Evolutionary conservation across 1,140 invertebrate genomes (phyloP).

Genomic region (Nomia melanderi): DNA sequence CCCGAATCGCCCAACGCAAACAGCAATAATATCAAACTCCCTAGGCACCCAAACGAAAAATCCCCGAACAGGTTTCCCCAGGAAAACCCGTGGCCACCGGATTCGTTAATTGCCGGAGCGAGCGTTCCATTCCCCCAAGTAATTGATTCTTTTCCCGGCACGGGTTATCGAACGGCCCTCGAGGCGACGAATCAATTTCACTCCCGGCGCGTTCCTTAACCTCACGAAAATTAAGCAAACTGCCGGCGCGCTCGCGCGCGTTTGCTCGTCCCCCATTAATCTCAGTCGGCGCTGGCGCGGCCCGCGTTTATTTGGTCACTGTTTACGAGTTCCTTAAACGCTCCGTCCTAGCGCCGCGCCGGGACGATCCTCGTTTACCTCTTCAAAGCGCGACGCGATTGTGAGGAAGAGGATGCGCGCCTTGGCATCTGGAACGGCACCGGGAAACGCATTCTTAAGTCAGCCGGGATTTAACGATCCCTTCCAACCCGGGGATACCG

Average conservation of each 20-base stretch:
- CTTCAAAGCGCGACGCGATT: slow-evolving; percentile 10
- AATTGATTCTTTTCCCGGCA: slow-evolving; percentile 8
- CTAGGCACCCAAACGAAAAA: no score
- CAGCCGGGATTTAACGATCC: background rate
- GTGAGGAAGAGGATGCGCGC: background rate
- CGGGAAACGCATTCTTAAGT: background rate
- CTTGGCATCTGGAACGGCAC: background rate
- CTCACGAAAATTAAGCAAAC: slow-evolving; percentile 52
- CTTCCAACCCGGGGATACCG: background rate
- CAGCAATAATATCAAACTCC: no score
- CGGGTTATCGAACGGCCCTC: background rate
- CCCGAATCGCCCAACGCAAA: no score
- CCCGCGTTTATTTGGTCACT: slow-evolving; percentile 26
- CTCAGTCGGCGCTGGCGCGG: background rate
- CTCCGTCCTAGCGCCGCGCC: background rate
- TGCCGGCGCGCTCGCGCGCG: background rate
- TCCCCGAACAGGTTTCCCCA: no score
- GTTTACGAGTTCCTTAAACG: background rate
- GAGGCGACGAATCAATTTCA: slow-evolving; percentile 1
- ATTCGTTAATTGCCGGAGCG: background rate
- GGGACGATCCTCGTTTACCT: slow-evolving; percentile 4
- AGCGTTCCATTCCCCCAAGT: background rate
- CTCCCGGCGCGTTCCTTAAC: slow-evolving; percentile 10
- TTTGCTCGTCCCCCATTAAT: slow-evolving; percentile 10
- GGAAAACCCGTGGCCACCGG: no score